Evolutionary conservation across 1,140 invertebrate species (phyloP).

Genomic region (Octopus sinensis): DNA sequence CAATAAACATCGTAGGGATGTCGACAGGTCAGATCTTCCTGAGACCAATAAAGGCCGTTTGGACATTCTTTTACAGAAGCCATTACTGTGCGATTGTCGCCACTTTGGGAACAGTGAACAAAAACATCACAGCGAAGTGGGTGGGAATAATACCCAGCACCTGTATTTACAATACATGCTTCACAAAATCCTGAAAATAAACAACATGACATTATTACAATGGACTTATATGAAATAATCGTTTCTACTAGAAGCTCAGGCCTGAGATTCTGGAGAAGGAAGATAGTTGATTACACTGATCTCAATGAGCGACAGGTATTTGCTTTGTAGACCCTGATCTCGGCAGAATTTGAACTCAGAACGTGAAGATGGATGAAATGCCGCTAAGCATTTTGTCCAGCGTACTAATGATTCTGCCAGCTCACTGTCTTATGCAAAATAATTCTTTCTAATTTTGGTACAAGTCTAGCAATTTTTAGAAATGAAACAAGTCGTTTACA

Average conservation of each 20-base stretch:
- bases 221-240: neutral
- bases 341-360: neutral
- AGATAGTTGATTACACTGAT: neutral
- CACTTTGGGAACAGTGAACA: conserved; percentile 26
- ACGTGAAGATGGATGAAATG: neutral
- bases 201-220: neutral
- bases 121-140: conserved; percentile 28
- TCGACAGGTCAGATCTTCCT: conserved; percentile 26
- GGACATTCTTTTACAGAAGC: conserved; percentile 28
- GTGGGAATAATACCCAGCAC: conserved; percentile 25
- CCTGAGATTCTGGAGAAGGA: neutral
- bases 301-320: neutral
- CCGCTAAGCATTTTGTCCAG: no score
- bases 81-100: conserved; percentile 15
- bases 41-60: conserved; percentile 26
- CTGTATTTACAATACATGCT: conserved; percentile 26
- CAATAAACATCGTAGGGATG: conserved; percentile 25
- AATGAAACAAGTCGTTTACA: no score
- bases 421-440: no score
- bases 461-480: no score
- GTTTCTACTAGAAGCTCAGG: neutral
- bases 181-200: conserved; percentile 25
- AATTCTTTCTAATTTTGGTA: no score
- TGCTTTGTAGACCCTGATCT: neutral
- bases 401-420: no score